Evolutionary conservation across 2,113 vertebrate species (phyloP), one percentile per base, ranked within the genome.

Genomic region (Orientallactaga bullata): DNA sequence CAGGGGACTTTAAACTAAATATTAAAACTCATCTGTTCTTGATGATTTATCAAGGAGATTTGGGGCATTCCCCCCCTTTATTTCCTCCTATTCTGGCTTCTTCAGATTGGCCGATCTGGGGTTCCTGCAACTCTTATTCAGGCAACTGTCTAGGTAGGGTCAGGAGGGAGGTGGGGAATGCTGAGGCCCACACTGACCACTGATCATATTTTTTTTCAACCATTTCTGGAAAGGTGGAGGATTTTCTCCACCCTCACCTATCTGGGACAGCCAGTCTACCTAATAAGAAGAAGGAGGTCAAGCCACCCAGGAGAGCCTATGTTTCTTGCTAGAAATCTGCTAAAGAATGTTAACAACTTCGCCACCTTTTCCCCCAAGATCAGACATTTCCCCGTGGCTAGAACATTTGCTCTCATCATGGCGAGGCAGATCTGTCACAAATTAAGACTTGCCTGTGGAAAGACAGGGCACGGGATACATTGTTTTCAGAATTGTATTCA

Each of bases 11-110:
- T 32, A 68, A 80, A 42, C 55, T 89, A 37, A 8, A 35, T 68
- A 91, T 87, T 71, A 92, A 72, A 85, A 73, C n/a, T 60, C 65
- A 79, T 94, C 82, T 73, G 69, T 90, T 85, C 11, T 32, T 93
- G 68, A 88, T 81, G 85, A 69, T 85, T 92, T 74, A 78, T 78
- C 2, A 37, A 28, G 71, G 51, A 89, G 20, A 68, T 47, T 93
- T 30, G 11, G 51, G 24, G 26, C 89, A 76, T 58, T 82, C 47
- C 28, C 82, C n/a, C 47, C 30, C 60, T 35, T 37, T 18, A 20
- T 26, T 60, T 28, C 15, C 55, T 55, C 55, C 55, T 58, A 55
- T 71, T 95, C 84, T 79, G 72, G 92, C 37, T 89, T 63, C 13
- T 79, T 81, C 17, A 28, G 61, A 21, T 69, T 84, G 32, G 35